Base-by-base conservation (phyloP, 2,113 vertebrate species). In the Erythrolamprus reginae region DNA sequence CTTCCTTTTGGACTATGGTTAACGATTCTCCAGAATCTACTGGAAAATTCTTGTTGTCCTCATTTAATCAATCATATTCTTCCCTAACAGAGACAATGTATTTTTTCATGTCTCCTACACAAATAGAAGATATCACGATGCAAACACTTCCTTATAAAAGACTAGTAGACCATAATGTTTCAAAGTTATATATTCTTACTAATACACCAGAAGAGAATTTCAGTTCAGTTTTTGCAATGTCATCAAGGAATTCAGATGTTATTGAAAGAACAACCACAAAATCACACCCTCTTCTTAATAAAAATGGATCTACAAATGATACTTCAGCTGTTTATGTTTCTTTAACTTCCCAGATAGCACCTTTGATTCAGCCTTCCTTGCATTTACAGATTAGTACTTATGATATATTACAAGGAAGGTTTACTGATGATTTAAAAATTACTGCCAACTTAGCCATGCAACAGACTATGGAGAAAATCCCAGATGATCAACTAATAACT, bases 341-440 rank as follows among this genome's bases (percentile, higher is more conserved):
- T 89, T 96, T 90, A 13, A 50, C 91, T 91, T 93, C 92, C 24
- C 24, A 93, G 61, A 92, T 94, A 93, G n/a, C 38, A 92, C 19
- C 86, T 94, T 86, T 65, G 56, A 91, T 42, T 92, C 92, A 95
- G 0, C 45, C 88, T 51, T 89, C 82, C 51, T 1, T 91, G 84
- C 12, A 24, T 91, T 12, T 88, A 85, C 84, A 92, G 51, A 38
- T 92, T 88, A 86, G 53, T 93, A 24, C 82, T 70, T 94, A 92
- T 91, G 90, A 91, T 87, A 92, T 91, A 23, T 6, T 53, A 5
- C 55, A 93, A 90, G 53, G 56, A 92, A 95, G 86, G 6, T 90
- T 58, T 3, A n/a, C 53, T 65, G 45, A 93, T 70, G 90, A 88
- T 51, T 15, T 88, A 38, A 45, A 65, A 1, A 33, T 26, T 51